Evolutionary conservation across 2,888 invertebrate species (phyloP).

Genomic region (Zele albiditarsus): DNA sequence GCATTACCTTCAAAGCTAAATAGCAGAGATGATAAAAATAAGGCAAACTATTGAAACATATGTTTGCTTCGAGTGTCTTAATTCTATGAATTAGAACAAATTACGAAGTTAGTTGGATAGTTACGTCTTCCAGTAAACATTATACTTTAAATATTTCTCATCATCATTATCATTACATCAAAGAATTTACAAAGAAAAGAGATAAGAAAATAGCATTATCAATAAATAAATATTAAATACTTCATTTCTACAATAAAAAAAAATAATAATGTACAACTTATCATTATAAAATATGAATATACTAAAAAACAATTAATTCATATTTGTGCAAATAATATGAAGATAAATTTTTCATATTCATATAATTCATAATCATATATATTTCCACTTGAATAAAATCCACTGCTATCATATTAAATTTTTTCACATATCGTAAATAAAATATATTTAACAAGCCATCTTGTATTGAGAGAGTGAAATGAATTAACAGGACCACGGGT

Average conservation of each 20-base stretch:
- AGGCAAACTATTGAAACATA: too few species aligned
- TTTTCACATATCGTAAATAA: not conserved
- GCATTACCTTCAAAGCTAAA: too few species aligned
- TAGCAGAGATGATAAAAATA: too few species aligned
- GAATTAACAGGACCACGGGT: slow-evolving; percentile 28
- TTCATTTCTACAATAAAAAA: not conserved
- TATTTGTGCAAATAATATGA: not conserved
- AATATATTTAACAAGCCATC: slow-evolving; percentile 27
- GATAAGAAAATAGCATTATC: too few species aligned
- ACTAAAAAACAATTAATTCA: not conserved
- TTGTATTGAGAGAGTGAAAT: slow-evolving; percentile 20
- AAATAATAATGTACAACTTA: not conserved
- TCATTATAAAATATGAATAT: not conserved
- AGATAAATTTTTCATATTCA: not conserved
- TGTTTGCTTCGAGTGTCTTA: too few species aligned
- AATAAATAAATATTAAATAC: too few species aligned
- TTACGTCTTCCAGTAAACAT: too few species aligned
- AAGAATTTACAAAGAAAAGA: too few species aligned
- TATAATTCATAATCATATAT: not conserved
- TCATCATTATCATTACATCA: too few species aligned
- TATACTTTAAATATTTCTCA: too few species aligned
- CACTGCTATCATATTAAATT: slow-evolving; percentile 14
- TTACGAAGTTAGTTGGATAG: too few species aligned
- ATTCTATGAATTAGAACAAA: too few species aligned
- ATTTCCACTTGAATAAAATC: not conserved